Evolutionary conservation across 2,888 invertebrate genomes (phyloP).

Genomic region (Heliconius hortense): DNA sequence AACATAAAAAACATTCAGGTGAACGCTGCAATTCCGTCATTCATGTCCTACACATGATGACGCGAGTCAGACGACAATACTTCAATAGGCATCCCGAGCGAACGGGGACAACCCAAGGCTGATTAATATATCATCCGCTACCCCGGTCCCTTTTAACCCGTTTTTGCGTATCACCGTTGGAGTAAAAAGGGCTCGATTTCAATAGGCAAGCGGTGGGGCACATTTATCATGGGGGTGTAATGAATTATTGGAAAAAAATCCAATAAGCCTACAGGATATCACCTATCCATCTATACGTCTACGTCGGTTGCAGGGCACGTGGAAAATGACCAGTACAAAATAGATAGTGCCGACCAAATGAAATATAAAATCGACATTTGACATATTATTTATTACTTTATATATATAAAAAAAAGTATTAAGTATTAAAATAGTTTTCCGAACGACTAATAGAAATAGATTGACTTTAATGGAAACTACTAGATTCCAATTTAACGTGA

Average conservation of each 20-base stretch:
- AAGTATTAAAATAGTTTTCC: not conserved
- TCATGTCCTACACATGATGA: slow-evolving; percentile 42
- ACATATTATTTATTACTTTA: not conserved
- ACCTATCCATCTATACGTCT: slow-evolving; percentile 44
- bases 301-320: slow-evolving; percentile 26
- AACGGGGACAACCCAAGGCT: slow-evolving; percentile 68
- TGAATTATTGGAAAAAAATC: slow-evolving; percentile 74
- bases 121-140: slow-evolving; percentile 76
- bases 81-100: slow-evolving; percentile 60
- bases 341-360: not conserved
- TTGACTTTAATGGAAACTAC: slow-evolving; percentile 1
- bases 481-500: slow-evolving; percentile 11
- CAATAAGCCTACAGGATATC: slow-evolving; percentile 62
- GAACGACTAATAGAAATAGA: not conserved
- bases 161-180: slow-evolving; percentile 79
- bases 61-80: slow-evolving; percentile 46
- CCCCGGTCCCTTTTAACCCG: slow-evolving; percentile 69
- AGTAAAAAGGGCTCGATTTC: slow-evolving; percentile 77
- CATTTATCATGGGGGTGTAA: slow-evolving; percentile 79
- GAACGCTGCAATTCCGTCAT: slow-evolving; percentile 18
- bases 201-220: slow-evolving; percentile 69
- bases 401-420: not conserved
- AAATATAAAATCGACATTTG: not conserved
- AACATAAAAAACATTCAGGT: slow-evolving; percentile 16
- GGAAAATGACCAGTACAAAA: not conserved